Evolutionary conservation across 1,140 invertebrate genomes (phyloP).

Genomic region (Danaus melanippus): DNA sequence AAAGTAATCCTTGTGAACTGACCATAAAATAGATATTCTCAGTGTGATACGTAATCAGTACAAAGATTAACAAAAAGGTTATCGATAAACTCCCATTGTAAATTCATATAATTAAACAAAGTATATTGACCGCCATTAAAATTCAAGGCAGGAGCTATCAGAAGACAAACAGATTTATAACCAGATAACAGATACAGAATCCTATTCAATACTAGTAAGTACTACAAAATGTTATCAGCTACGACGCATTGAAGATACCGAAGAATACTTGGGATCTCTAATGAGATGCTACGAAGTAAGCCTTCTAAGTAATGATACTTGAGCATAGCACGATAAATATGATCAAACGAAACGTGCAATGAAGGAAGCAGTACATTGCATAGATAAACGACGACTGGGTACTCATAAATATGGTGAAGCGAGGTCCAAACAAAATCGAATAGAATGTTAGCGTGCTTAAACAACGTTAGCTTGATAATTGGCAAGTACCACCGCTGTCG

Average conservation of each 20-base stretch:
- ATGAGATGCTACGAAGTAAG: conserved; percentile 44
- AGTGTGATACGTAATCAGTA: too few species aligned
- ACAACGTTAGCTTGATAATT: conserved; percentile 59
- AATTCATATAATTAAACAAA: conserved; percentile 12
- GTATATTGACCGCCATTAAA: conserved; percentile 18
- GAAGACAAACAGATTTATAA: conserved; percentile 31
- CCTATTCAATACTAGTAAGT: conserved; percentile 25
- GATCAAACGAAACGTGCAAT: conserved; percentile 61
- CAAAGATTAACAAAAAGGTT: too few species aligned
- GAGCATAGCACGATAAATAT: conserved; percentile 50
- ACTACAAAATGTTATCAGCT: conserved; percentile 42
- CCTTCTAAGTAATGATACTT: conserved; percentile 43
- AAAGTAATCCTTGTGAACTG: too few species aligned
- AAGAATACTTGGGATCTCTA: conserved; percentile 39
- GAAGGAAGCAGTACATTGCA: conserved; percentile 59
- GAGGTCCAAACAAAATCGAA: conserved; percentile 52
- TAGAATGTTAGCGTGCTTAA: conserved; percentile 46
- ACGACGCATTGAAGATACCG: conserved; percentile 40
- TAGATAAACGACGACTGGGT: conserved; percentile 48
- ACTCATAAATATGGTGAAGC: conserved; percentile 49
- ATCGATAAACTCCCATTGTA: too few species aligned
- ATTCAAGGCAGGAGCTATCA: conserved; percentile 18
- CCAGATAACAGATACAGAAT: conserved; percentile 34
- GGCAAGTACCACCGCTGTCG: conserved; percentile 46
- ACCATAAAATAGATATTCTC: too few species aligned